Evolutionary conservation across 2,113 vertebrate genomes (phyloP).

Genomic region (Hyperoodon ampullatus): DNA sequence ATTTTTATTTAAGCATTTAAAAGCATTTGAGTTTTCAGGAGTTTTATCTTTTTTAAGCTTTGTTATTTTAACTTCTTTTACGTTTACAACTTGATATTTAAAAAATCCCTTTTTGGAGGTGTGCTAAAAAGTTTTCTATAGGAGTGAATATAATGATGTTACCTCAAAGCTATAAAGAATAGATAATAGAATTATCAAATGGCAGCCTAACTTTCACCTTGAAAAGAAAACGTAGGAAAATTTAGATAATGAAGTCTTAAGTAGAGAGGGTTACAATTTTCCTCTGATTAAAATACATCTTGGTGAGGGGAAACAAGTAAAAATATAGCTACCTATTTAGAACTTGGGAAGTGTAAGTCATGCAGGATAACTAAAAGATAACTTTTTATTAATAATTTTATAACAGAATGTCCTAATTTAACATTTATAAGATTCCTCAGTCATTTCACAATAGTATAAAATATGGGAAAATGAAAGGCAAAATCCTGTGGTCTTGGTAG

Average conservation of each 20-base stretch:
- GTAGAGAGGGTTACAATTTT: background rate
- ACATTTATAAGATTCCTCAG: background rate
- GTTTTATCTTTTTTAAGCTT: constrained; percentile 50
- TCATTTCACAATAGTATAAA: background rate
- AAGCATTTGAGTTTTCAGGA: constrained; percentile 37
- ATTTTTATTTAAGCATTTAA: constrained; percentile 47
- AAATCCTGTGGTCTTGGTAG: background rate
- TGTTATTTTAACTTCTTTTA: constrained; percentile 52
- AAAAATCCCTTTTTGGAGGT: background rate
- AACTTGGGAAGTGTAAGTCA: constrained; percentile 3
- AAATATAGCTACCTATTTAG: constrained; percentile 13
- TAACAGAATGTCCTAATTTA: background rate
- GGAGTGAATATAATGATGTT: background rate
- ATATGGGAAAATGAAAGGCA: constrained; percentile 20
- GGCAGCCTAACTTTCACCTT: background rate
- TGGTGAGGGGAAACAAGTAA: background rate
- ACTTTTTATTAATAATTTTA: constrained; percentile 38
- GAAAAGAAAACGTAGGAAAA: background rate
- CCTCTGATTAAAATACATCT: background rate
- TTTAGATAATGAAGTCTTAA: background rate
- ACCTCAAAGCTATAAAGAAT: background rate
- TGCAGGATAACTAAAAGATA: background rate
- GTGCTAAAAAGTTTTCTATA: background rate
- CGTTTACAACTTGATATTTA: constrained; percentile 33
- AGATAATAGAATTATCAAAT: constrained; percentile 33